Percentiles rank a stretch among this genome's conserved stretches.
These are phyloP conservation scores for Phaenicophaeus curvirostris DNA, from an alignment of 2,797 vertebrate species.

Conservation along the genomic window DNA sequence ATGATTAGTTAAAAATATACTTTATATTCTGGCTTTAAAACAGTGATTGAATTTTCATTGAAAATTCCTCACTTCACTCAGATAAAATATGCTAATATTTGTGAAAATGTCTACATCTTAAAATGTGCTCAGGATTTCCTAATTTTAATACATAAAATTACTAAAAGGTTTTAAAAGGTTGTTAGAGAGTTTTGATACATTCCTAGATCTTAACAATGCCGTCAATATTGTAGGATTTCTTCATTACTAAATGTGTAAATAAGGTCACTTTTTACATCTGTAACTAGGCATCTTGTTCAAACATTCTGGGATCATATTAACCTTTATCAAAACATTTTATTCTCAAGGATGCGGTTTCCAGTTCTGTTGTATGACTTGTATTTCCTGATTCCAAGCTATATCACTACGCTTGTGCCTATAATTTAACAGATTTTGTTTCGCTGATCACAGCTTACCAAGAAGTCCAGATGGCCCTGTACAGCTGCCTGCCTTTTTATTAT, in stretches of 20 bases:
- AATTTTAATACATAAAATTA: not conserved
- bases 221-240: not conserved
- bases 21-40: not conserved
- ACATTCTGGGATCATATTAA: not conserved
- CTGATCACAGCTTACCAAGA: not conserved
- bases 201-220: not conserved
- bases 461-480: constrained; percentile 30
- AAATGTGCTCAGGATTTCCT: not conserved
- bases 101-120: not conserved
- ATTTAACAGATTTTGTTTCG: not conserved
- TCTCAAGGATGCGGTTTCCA: not conserved
- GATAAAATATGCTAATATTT: not conserved
- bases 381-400: not conserved
- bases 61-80: not conserved
- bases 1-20: not conserved
- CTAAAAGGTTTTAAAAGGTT: not conserved
- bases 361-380: not conserved
- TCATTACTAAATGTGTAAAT: not conserved
- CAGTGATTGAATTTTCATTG: not conserved
- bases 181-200: not conserved
- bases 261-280: not conserved
- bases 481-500: constrained; percentile 41
- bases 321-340: not conserved
- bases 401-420: not conserved
- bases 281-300: not conserved